phyloP scores from a whole-genome alignment of 92 coral and sea anemone genomes.

The Nematostella vectensis region DNA sequence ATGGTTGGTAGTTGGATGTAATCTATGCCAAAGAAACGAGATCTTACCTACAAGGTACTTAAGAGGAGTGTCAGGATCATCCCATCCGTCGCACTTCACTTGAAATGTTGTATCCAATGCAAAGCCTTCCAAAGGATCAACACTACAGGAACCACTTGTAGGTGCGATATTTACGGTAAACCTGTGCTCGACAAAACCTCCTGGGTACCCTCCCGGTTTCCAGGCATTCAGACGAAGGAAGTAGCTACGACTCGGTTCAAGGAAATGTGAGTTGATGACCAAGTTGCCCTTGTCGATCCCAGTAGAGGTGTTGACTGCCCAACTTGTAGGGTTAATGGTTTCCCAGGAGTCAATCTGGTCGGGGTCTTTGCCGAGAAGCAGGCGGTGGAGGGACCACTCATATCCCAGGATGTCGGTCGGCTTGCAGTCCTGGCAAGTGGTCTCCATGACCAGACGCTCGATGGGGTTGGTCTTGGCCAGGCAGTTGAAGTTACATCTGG shows the following conservation, averaged over 20 bases:
- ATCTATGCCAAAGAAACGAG: too few relatives aligned
- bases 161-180: conserved; percentile 78
- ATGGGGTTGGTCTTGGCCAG: conserved; percentile 60
- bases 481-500: conserved; percentile 62
- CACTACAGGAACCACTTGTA: conserved; percentile 42
- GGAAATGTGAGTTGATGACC: conserved; percentile 41
- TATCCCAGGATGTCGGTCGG: conserved; percentile 42
- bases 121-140: conserved; percentile 52
- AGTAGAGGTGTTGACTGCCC: conserved; percentile 52
- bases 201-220: conserved; percentile 68
- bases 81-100: conserved; percentile 67
- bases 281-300: conserved; percentile 51
- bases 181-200: conserved; percentile 69
- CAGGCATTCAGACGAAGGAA: conserved; percentile 73
- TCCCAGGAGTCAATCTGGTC: conserved; percentile 29
- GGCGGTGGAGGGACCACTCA: conserved; percentile 52
- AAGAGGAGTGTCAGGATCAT: conserved; percentile 74
- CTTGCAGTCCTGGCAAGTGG: conserved; percentile 64
- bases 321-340: conserved; percentile 25
- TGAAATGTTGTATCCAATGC: conserved; percentile 68
- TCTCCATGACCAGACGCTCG: conserved; percentile 61
- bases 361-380: conserved; percentile 27
- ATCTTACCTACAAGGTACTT: conserved; percentile 78
- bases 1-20: too few relatives aligned
- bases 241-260: conserved; percentile 45